phyloP scores from a whole-genome alignment of 2,888 invertebrate species.

The Ichneumon xanthorius region DNA sequence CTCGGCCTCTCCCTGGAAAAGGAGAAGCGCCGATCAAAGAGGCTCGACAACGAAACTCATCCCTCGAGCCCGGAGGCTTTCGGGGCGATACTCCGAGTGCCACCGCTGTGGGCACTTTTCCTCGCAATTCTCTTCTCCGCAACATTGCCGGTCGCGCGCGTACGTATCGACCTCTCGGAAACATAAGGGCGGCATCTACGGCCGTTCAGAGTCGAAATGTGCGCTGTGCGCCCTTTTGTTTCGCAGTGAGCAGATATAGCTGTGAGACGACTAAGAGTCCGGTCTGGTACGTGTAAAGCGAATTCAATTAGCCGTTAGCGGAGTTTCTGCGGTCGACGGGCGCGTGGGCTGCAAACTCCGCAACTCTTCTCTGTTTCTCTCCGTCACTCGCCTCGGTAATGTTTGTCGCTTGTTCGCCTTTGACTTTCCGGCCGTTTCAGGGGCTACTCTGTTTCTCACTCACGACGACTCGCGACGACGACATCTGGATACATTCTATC shows the following conservation, averaged over 20 bases:
- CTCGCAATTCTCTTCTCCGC: constrained; percentile 14
- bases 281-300: constrained; percentile 64
- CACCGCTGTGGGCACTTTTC: constrained; percentile 24
- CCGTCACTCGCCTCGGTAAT: not conserved
- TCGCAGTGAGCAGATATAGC: not conserved
- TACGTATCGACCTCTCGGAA: not conserved
- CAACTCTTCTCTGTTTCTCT: constrained; percentile 29
- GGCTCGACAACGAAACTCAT: constrained; percentile 38
- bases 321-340: constrained; percentile 76
- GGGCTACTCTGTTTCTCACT: constrained; percentile 41
- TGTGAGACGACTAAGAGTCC: constrained; percentile 30
- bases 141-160: not conserved
- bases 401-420: constrained; percentile 36
- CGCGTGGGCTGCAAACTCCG: constrained; percentile 75
- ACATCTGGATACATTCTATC: constrained; percentile 33
- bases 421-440: constrained; percentile 30
- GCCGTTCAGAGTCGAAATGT: not conserved
- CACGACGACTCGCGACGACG: constrained; percentile 9
- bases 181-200: not conserved
- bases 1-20: constrained; percentile 28
- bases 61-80: constrained; percentile 40
- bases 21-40: constrained; percentile 60
- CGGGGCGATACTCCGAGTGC: constrained; percentile 54
- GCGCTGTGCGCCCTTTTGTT: not conserved
- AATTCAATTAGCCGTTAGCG: constrained; percentile 79